Evolutionary conservation across 30 jellyfish, hydroid and myxozoan genomes (phyloP), one percentile per base, ranked within the genome.

Genomic region (Aurelia aurita complex sp. Pacific): DNA sequence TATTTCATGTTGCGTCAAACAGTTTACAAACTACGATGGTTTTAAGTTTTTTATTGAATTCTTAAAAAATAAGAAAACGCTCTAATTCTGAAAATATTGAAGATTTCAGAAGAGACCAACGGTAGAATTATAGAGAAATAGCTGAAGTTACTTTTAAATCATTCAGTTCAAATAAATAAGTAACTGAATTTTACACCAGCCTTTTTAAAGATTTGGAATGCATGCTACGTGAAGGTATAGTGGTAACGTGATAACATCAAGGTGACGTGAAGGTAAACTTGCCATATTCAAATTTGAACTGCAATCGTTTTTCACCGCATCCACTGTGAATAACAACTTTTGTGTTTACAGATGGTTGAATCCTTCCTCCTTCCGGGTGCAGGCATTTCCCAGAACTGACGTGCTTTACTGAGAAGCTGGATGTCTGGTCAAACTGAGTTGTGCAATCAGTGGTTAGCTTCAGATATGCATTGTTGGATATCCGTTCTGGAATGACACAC

Each of bases 301-400:
- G 62, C 78, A 77, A 43, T 17, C 88, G 88, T 10, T 34, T 18
- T 65, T 77, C 67, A 0, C 64, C 78, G 18, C 88, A 77, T 57
- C 88, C 88, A 61, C 36, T 15, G 67, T 77, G 64, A 53, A 77
- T 77, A 32, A 77, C 88, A 77, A 77, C 33, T 29, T 32, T 34
- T n/a, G 77, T 64, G 78, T 77, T 42, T 16, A 15, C 65, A 9
- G 64, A 15, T 57, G 88, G 88, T 15, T 65, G 32, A 42, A 57
- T 29, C 0, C 69, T 35, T 11, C 88, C 88, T 32, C 78, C 77
- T 12, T 36, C 23, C 18, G 88, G 88, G 64, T 77, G 88, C 1
- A 77, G 15, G 69, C 88, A 77, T 62, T 77, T 77, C 40, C 78
- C 78, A 59, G 78, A 29, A 16, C 66, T 16, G 51, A 64, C 15